Base-by-base conservation (phyloP, 2,797 vertebrate genomes). In the Chaetodon trifasciatus region DNA sequence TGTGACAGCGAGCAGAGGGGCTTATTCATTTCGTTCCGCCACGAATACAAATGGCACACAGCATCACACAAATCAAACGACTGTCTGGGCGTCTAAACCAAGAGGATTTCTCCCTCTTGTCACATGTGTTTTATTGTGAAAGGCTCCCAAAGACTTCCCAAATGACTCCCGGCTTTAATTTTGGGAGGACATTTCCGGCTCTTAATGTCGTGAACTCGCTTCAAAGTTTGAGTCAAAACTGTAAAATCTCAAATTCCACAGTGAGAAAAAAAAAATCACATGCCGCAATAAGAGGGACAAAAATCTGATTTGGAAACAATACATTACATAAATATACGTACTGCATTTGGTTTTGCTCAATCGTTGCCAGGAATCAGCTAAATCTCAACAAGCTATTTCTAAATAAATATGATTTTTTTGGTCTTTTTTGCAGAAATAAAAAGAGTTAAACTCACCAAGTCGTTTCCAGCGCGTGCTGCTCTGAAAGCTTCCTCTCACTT, bases 1-100 rank as follows among this genome's bases (percentile, higher is more conserved):
- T 85, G 86, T 89, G 89, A 89, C 89, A 90, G 85, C 4, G 71
- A 78, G 89, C 75, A 46, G 68, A 61, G 83, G 70, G 66, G 78
- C 76, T 84, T 62, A 86, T 86, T 88, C 80, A 76, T 92, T 86
- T 71, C 47, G 78, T 79, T 84, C 79, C 78, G 69, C 80, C 77
- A 23, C 19, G 71, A 64, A 81, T 82, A 85, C 65, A 89, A 89
- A 88, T 78, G 81, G 56, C 68, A 81, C 82, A 72, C 47, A 57
- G 16, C 60, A 61, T 74, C 81, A 69, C 86, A 89, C 84, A 90
- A 88, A 91, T 90, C 83, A 86, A 84, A 81, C 2, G 62, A 61
- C 52, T 9, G 60, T 44, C 52, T 70, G 55, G 13, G 35, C 21
- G 65, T 70, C 71, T 53, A 70, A 83, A 75, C 24, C 40, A 13